Evolutionary conservation across 2,888 invertebrate species (phyloP).

Genomic region (Heteromurus nitidus): DNA sequence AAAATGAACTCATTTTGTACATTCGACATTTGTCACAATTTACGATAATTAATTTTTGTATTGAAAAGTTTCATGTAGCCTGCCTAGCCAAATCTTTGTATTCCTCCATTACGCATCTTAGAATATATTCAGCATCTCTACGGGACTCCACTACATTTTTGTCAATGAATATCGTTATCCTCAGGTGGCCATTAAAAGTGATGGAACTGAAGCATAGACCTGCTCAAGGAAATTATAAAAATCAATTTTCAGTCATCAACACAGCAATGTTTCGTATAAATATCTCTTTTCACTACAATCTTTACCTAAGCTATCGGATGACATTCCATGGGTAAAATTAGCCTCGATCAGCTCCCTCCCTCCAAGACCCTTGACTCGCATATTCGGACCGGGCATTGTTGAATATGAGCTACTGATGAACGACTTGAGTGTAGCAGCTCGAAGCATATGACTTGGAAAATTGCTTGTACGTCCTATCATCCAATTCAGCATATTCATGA

Average conservation of each 20-base stretch:
- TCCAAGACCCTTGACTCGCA: neutral
- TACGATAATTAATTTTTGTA: too few relatives aligned
- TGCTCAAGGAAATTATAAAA: constrained; percentile 6
- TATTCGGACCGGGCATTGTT: constrained; percentile 28
- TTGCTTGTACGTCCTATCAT: neutral
- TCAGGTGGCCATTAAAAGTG: constrained; percentile 18
- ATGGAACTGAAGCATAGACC: constrained; percentile 41
- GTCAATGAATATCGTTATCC: constrained; percentile 42
- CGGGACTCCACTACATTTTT: constrained; percentile 21
- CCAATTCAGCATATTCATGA: constrained; percentile 32
- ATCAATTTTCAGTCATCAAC: too few relatives aligned
- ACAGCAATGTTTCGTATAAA: neutral
- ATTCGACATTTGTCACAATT: too few relatives aligned
- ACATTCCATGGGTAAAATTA: constrained; percentile 47
- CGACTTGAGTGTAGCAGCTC: constrained; percentile 17
- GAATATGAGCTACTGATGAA: constrained; percentile 37
- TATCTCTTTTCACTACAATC: neutral
- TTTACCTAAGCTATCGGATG: constrained; percentile 41
- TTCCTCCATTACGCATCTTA: constrained; percentile 39
- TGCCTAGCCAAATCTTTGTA: constrained; percentile 16
- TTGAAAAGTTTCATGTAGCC: too few relatives aligned
- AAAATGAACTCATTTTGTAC: too few relatives aligned
- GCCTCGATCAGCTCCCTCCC: constrained; percentile 28
- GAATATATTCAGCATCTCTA: constrained; percentile 23
- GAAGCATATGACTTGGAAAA: constrained; percentile 25